Evolutionary conservation across 2,113 vertebrate genomes (phyloP), one percentile per base, ranked within the genome.

Genomic region (Vulpes lagopus): DNA sequence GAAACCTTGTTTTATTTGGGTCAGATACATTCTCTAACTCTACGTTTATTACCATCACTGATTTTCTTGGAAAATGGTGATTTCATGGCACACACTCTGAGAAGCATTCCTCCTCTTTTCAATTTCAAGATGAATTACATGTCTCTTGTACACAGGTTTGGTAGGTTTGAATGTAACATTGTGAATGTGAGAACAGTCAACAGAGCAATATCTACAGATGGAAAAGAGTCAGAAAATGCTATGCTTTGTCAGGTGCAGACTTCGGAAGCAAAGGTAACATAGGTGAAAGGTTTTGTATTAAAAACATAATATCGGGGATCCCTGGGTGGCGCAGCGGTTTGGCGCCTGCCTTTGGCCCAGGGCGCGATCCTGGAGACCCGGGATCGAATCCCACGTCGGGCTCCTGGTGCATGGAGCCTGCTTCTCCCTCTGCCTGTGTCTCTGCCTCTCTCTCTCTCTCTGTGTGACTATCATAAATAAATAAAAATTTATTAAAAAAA

Each of bases 231-330:
- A 80, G 60, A 38, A 49, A 87, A 89, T 30, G 57, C 55, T 81
- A 35, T 11, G 10, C n/a, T 89, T 97, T 64, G 15, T 71, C 43
- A 96, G 76, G 49, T 49, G 30, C 91, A 97, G 94, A 27, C 88
- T 78, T 51, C 19, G 0, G 16, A 89, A 22, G 38, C 19, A 62
- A 62, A 91, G 25, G 20, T 73, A 55, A 89, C 25, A 19, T 30
- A n/a, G 19, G 19, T 65, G 32, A 59, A 81, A 95, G 15, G 6
- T 53, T 76, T 38, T 60, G 8, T 86, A 62, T n/a, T 43, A 67
- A 76, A 79, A 57, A 62, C n/a, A 35, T 87, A 55, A 86, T 51
- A 51, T 30, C 16, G 67, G 67, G n/a, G n/a, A n/a, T n/a, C n/a
- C n/a, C n/a, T n/a, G n/a, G n/a, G n/a, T n/a, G n/a, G n/a, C n/a